Evolutionary conservation across 2,113 vertebrate genomes (phyloP).

Genomic region (Poeciliopsis retropinna): DNA sequence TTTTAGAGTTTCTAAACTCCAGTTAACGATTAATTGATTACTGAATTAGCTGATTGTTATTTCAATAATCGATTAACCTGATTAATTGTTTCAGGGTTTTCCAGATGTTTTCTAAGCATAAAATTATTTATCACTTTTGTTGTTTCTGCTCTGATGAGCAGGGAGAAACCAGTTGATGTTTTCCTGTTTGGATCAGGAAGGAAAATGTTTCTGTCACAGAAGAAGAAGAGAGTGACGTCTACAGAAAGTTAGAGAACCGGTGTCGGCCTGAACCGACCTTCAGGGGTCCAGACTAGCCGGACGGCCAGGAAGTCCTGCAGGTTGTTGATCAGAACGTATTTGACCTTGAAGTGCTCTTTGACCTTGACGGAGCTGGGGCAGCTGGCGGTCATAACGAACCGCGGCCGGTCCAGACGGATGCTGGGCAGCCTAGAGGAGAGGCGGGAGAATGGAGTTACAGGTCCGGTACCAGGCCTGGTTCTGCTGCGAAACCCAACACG

Average conservation of each 20-base stretch:
- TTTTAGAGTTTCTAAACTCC: no score
- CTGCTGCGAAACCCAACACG: no score
- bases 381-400: slow-evolving; percentile 92
- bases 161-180: no score
- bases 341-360: slow-evolving; percentile 88
- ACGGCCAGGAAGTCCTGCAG: slow-evolving; percentile 96
- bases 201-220: neutral
- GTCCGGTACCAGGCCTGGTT: no score
- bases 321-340: slow-evolving; percentile 92
- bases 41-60: no score
- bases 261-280: slow-evolving; percentile 68
- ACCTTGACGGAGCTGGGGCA: slow-evolving; percentile 86
- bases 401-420: slow-evolving; percentile 88
- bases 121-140: neutral
- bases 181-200: neutral
- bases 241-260: no score
- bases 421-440: slow-evolving; percentile 81
- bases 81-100: no score
- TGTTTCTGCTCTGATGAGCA: neutral
- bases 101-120: neutral
- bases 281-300: slow-evolving; percentile 91
- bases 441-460: no score
- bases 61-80: no score
- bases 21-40: no score
- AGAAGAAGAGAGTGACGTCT: no score